These are phyloP conservation scores for Dinoponera quadriceps DNA, from an alignment of 1,140 invertebrate genomes.

Conservation along the genomic window DNA sequence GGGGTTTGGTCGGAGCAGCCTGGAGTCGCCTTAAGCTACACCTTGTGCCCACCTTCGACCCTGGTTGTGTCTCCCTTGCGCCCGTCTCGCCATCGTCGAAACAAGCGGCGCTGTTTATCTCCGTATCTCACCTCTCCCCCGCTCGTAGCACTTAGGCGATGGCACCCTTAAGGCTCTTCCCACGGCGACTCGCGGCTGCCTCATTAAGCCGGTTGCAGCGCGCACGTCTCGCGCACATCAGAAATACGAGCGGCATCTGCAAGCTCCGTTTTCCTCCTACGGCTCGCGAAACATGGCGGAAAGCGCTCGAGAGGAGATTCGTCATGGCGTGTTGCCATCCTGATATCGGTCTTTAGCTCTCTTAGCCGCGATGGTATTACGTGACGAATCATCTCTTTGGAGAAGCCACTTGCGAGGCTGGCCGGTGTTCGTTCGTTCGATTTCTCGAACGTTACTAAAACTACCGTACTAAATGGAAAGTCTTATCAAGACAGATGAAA, in stretches of 20 bases:
- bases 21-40: constrained; percentile 52
- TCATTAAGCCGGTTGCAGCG: constrained; percentile 61
- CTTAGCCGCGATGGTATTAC: not conserved
- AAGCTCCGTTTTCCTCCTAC: not conserved
- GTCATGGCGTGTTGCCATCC: not conserved
- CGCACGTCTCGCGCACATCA: constrained; percentile 13
- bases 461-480: too few relatives aligned
- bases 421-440: not conserved
- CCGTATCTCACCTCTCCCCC: constrained; percentile 55
- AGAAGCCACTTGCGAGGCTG: not conserved
- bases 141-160: constrained; percentile 25
- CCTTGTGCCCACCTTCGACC: constrained; percentile 17
- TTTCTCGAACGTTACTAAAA: too few relatives aligned
- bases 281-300: not conserved
- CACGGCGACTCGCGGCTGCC: constrained; percentile 43
- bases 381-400: not conserved
- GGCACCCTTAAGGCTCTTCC: constrained; percentile 38
- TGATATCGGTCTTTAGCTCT: not conserved
- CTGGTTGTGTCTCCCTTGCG: constrained; percentile 2
- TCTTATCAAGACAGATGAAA: too few relatives aligned
- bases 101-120: constrained; percentile 71
- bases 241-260: constrained; percentile 36
- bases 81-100: constrained; percentile 29
- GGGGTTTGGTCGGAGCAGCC: constrained; percentile 52
- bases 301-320: not conserved